A percentile compares a stretch with the other conserved stretches of the same genome.
phyloP scores from a whole-genome alignment of 2,888 invertebrate genomes.

The Chloroclystis v-ata region DNA sequence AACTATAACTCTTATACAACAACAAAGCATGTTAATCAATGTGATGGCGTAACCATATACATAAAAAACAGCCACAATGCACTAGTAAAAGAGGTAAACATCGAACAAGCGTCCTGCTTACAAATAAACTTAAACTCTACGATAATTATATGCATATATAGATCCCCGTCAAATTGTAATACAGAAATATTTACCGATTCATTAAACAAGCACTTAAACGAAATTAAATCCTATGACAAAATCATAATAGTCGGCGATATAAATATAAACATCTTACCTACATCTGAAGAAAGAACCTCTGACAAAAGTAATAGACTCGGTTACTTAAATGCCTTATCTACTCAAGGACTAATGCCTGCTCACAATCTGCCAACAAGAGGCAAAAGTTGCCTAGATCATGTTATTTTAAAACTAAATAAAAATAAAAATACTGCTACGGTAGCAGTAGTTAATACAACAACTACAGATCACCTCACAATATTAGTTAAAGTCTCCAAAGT shows the following conservation, averaged over 20 bases:
- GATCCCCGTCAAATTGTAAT: too few relatives aligned
- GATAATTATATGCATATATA: too few relatives aligned
- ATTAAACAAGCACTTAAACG: too few relatives aligned
- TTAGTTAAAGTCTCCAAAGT: not conserved
- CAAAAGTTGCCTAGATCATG: not conserved
- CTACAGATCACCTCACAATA: not conserved
- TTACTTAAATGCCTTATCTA: too few relatives aligned
- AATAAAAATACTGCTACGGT: not conserved
- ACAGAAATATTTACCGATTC: too few relatives aligned
- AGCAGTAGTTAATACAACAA: not conserved
- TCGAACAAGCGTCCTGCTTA: not conserved
- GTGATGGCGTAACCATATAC: not conserved
- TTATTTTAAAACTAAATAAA: not conserved
- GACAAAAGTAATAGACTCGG: too few relatives aligned
- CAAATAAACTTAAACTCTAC: too few relatives aligned
- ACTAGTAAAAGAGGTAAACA: not conserved
- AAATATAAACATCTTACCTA: too few relatives aligned
- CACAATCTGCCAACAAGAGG: not conserved
- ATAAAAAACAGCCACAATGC: not conserved
- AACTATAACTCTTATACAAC: conserved; percentile 18
- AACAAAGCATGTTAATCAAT: conserved; percentile 11
- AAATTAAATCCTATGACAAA: too few relatives aligned
- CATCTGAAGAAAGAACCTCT: not conserved
- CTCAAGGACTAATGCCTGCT: too few relatives aligned
- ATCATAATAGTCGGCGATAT: too few relatives aligned